Percentiles rank a stretch among this genome's conserved stretches.
Conservation (phyloP, 2,888 invertebrate genomes). For the Petrolisthes manimaculis region DNA sequence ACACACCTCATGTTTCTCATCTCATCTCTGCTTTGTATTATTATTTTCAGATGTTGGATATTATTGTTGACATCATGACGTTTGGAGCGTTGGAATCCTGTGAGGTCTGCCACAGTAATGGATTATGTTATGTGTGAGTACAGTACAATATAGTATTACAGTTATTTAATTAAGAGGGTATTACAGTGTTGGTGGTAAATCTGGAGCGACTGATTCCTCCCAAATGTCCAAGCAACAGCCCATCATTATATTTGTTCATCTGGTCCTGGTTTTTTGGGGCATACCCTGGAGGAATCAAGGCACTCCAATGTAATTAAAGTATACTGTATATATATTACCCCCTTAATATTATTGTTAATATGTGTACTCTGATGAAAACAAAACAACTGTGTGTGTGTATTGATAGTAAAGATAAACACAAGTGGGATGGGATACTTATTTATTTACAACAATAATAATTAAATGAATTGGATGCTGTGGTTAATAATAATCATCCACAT, state of each 20-base stretch:
- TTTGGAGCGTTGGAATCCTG: constrained; percentile 89
- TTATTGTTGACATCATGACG: constrained; percentile 84
- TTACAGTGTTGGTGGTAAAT: too few species aligned
- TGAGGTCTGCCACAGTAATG: constrained; percentile 81
- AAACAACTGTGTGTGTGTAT: background rate
- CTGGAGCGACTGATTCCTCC: too few species aligned
- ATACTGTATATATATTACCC: background rate
- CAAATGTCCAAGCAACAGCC: too few species aligned
- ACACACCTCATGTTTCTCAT: background rate
- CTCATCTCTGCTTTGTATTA: constrained; percentile 39
- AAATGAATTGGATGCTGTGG: background rate
- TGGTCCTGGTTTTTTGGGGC: too few species aligned
- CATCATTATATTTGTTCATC: too few species aligned
- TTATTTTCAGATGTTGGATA: constrained; percentile 79
- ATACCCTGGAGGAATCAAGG: too few species aligned
- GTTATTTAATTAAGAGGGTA: background rate
- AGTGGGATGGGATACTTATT: background rate
- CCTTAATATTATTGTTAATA: background rate
- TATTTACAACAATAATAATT: background rate
- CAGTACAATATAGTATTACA: background rate
- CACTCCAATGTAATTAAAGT: background rate
- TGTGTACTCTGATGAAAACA: background rate
- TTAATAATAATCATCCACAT: too few species aligned
- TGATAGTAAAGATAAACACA: background rate
- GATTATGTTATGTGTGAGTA: constrained; percentile 73